Base-by-base conservation (phyloP, 2,888 invertebrate genomes). In the Drosophila monieri region DNA sequence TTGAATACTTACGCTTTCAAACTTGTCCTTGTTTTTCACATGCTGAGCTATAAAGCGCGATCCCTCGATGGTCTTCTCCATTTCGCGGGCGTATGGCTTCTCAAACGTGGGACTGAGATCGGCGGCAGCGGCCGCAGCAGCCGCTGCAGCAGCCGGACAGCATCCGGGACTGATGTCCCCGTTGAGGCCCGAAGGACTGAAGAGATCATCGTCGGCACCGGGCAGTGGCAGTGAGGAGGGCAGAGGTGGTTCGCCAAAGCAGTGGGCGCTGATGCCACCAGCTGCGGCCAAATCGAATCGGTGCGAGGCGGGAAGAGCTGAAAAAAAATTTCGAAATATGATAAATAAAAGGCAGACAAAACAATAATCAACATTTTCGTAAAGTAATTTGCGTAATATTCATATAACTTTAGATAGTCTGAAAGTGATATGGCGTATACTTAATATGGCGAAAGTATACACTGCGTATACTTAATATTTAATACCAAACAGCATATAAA, bases 1-100 rank as follows among this genome's bases (percentile, higher is more conserved):
- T 4, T 23, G 0, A 23, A 23, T 90, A 95, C 96, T 95, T 93
- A 97, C 97, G 92, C 95, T 96, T 92, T 97, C 97, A 92, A 97
- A 98, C 92, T 96, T 96, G 92, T 98, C 97, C 93, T 97, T 97
- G 93, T 98, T 98, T 92, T 95, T 96, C 92, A 97, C 97, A 92
- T 98, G 98, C 92, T 98, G 98, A 90, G 97, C 97, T 93, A 98
- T 97, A 92, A 98, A 98, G 89, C 96, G 95, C 78, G 97, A 97
- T 86, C 97, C 97, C 91, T 97, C 96, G 92, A 97, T 95, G 88
- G 97, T 97, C 92, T 97, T 97, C 92, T 97, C 97, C 94, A 97
- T 95, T 92, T 96, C 96, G 91, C 95, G 94, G 78, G 96, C 94
- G 84, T 94, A 95, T 73, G 95, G 94, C 91, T 96, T 95, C 88